Conservation (phyloP, 2,113 vertebrate species). For the Myrmophylax atrothorax region DNA sequence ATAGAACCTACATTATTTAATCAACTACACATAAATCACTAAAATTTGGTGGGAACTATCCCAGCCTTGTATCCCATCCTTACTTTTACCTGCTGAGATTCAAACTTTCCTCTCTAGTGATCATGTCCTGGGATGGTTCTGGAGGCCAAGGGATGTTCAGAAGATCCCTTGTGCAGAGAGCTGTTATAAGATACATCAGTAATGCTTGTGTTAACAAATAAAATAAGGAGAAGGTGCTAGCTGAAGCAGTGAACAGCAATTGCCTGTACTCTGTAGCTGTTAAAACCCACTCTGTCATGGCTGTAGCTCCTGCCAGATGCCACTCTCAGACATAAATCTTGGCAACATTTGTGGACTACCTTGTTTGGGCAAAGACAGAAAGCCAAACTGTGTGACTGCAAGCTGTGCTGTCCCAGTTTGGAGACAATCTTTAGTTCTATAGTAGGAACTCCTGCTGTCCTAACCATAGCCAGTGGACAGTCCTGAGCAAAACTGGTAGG, state of each 20-base stretch:
- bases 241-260: background rate
- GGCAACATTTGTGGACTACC: background rate
- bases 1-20: background rate
- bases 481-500: background rate
- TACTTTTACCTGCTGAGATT: background rate
- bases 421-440: background rate
- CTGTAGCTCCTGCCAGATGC: background rate
- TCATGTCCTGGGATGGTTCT: background rate
- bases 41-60: background rate
- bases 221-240: background rate
- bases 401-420: background rate
- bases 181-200: background rate
- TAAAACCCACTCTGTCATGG: background rate
- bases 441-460: background rate
- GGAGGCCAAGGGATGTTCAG: background rate
- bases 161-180: background rate
- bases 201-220: background rate
- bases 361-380: background rate
- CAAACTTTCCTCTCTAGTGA: background rate
- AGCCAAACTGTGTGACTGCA: background rate
- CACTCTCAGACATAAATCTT: background rate
- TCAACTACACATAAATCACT: background rate
- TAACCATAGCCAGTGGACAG: background rate
- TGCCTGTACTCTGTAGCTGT: background rate
- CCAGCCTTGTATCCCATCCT: background rate